These are phyloP conservation scores for Balaeniceps rex DNA, from an alignment of 2,113 vertebrate species.

Conservation along the genomic window DNA sequence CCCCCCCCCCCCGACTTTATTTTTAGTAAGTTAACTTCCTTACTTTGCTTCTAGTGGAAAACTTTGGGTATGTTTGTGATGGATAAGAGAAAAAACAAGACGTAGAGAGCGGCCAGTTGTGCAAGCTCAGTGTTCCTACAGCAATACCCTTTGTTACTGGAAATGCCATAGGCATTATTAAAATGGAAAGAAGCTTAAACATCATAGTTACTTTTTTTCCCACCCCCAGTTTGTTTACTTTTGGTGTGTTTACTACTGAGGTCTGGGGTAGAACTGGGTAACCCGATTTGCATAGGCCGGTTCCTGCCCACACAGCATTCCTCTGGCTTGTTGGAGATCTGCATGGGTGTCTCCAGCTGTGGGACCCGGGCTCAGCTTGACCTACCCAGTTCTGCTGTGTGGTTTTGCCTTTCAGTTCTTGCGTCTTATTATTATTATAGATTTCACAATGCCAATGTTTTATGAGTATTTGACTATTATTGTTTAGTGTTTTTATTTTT, in stretches of 20 bases:
- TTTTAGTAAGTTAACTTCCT: background rate
- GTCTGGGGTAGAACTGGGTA: background rate
- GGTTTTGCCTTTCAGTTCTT: background rate
- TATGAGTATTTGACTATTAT: background rate
- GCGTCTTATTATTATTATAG: background rate
- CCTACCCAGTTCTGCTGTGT: background rate
- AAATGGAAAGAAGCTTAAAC: background rate
- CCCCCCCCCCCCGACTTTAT: background rate
- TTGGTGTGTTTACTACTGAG: background rate
- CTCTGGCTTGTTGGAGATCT: background rate
- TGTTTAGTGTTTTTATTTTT: background rate
- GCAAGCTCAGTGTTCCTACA: background rate
- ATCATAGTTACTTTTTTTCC: background rate
- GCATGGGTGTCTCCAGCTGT: background rate
- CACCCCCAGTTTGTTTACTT: background rate
- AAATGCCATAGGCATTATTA: background rate
- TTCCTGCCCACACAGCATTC: background rate
- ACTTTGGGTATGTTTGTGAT: constrained; percentile 1
- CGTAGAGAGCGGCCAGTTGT: background rate
- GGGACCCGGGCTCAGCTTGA: background rate
- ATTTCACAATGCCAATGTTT: background rate
- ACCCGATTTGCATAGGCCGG: background rate
- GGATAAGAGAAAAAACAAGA: background rate
- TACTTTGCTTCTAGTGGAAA: background rate
- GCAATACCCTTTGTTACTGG: constrained; percentile 34